A percentile compares a stretch with the other conserved stretches of the same genome.
Conservation (phyloP, 2,888 invertebrate genomes). For the Parnassius orleans region DNA sequence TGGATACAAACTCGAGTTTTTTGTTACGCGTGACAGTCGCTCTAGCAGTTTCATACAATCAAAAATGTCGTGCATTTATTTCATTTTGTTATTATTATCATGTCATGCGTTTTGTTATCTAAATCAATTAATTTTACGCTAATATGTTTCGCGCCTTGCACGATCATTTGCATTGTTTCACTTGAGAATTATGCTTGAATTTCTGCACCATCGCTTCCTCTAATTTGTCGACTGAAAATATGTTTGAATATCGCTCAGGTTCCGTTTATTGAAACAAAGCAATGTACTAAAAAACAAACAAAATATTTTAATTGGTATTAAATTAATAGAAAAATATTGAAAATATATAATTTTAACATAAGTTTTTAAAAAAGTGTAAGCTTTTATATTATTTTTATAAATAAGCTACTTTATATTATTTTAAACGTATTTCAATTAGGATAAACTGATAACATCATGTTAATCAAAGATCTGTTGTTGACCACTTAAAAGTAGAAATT, state of each 20-base stretch:
- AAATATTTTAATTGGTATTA: too few species aligned
- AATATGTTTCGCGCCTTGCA: conserved; percentile 6
- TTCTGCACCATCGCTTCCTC: conserved; percentile 4
- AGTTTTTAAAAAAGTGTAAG: too few species aligned
- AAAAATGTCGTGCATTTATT: conserved; percentile 3
- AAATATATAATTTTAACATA: too few species aligned
- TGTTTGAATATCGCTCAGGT: not conserved
- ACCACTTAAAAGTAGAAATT: too few species aligned
- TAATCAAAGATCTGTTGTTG: too few species aligned
- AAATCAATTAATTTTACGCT: not conserved
- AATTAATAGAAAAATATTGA: too few species aligned
- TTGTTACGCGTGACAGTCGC: not conserved
- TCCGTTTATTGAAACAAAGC: too few species aligned
- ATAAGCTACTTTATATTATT: too few species aligned
- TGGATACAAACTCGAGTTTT: not conserved
- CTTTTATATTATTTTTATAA: too few species aligned
- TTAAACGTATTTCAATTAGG: too few species aligned
- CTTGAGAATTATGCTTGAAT: conserved; percentile 3
- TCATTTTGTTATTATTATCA: not conserved
- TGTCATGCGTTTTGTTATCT: not conserved
- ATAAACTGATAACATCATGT: too few species aligned
- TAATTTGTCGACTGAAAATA: not conserved
- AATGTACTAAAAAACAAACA: too few species aligned
- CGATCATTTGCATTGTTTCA: conserved; percentile 14
- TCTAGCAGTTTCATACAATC: conserved; percentile 7